A percentile compares a stretch with the other conserved stretches of the same genome.
phyloP scores from a whole-genome alignment of 2,888 invertebrate species.

The Ceriagrion tenellum region DNA sequence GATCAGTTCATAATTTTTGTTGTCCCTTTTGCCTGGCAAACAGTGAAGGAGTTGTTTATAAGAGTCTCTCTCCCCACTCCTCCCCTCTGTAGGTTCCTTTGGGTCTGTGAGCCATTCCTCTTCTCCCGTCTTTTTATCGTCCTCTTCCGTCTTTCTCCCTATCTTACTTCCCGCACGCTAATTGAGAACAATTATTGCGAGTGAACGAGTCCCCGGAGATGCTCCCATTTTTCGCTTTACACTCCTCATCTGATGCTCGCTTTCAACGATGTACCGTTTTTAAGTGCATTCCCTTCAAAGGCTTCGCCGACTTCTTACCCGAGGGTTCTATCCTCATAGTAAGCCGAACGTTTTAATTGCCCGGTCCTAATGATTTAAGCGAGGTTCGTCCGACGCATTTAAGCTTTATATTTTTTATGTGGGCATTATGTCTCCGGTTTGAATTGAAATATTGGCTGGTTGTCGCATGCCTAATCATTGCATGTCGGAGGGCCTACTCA shows the following conservation, averaged over 20 bases:
- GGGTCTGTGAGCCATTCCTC: too few species aligned
- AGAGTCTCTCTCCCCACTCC: neutral
- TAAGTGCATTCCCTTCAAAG: neutral
- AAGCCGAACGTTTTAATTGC: neutral
- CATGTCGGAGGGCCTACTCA: too few species aligned
- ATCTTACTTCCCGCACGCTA: neutral
- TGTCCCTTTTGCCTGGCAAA: neutral
- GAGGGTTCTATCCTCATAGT: neutral
- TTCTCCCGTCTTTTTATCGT: neutral
- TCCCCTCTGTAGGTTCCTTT: neutral
- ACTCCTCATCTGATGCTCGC: neutral
- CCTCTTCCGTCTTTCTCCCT: neutral
- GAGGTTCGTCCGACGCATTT: neutral
- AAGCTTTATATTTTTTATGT: too few species aligned
- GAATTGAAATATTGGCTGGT: too few species aligned
- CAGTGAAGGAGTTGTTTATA: neutral
- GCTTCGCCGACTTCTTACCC: neutral
- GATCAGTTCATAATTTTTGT: neutral
- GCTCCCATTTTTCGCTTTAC: neutral
- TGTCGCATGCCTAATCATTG: too few species aligned
- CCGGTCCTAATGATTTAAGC: neutral
- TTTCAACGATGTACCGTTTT: neutral
- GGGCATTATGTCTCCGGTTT: too few species aligned
- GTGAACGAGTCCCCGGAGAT: neutral
- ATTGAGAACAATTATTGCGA: constrained; percentile 4